Evolutionary conservation across 2,797 vertebrate species (phyloP).

Genomic region (Percopsis omiscomaycus): DNA sequence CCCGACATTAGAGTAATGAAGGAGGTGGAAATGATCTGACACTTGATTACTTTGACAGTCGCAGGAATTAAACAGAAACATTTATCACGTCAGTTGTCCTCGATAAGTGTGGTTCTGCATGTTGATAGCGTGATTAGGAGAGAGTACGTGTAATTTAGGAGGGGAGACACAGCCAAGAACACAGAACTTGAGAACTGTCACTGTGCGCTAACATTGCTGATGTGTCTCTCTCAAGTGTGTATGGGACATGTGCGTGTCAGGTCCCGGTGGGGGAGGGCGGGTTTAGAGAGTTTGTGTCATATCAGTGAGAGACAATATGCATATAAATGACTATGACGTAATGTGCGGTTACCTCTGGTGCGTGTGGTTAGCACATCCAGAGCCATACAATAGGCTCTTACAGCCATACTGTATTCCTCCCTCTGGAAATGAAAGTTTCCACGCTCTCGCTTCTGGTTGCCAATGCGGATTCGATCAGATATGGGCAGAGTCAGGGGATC

Average conservation of each 20-base stretch:
- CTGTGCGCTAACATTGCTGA: conserved; percentile 18
- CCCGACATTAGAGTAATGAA: conserved; percentile 69
- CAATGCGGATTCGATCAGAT: conserved; percentile 79
- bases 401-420: conserved; percentile 79
- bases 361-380: conserved; percentile 77
- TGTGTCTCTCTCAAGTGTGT: conserved; percentile 16
- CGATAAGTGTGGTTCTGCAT: conserved; percentile 60
- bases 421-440: conserved; percentile 87
- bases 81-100: conserved; percentile 37
- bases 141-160: background rate
- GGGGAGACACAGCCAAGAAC: conserved; percentile 30
- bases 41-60: conserved; percentile 72
- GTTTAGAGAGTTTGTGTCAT: background rate
- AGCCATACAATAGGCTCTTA: conserved; percentile 80
- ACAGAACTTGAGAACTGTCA: conserved; percentile 37
- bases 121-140: conserved; percentile 56
- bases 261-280: background rate
- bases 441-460: conserved; percentile 83
- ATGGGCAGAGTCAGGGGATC: conserved; percentile 71
- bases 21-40: conserved; percentile 63
- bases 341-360: conserved; percentile 57
- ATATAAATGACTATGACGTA: too few relatives aligned
- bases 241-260: background rate
- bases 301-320: too few relatives aligned
- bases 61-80: conserved; percentile 57